Conservation (phyloP, 2,797 vertebrate species). For the Acipenser ruthenus region DNA sequence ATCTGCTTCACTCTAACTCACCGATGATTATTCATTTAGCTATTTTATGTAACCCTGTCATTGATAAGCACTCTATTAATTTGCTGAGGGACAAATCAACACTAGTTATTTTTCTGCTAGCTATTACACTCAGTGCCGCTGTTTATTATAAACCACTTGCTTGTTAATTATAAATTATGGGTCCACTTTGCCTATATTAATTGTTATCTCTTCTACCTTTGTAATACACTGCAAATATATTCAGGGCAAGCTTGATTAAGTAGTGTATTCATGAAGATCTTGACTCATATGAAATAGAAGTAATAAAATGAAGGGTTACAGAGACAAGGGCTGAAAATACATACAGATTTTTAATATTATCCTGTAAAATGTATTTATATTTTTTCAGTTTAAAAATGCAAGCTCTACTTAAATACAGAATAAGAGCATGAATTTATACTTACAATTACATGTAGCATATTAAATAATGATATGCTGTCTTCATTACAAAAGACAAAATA, state of each 20-base stretch:
- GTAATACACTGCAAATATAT: conserved; percentile 75
- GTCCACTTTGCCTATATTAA: conserved; percentile 90
- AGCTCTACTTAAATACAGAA: no score
- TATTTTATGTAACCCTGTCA: conserved; percentile 83
- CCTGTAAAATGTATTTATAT: no score
- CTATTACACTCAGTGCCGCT: conserved; percentile 70
- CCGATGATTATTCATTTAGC: conserved; percentile 98
- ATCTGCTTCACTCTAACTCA: conserved; percentile 88
- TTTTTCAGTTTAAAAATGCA: no score
- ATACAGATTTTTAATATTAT: no score
- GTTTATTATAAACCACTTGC: conserved; percentile 81
- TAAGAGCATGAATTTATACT: no score
- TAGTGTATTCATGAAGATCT: conserved; percentile 36
- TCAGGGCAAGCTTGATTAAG: conserved; percentile 74
- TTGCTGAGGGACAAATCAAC: conserved; percentile 82
- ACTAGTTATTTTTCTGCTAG: conserved; percentile 73
- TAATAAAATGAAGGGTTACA: conserved; percentile 33
- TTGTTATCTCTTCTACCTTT: conserved; percentile 84
- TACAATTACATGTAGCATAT: no score
- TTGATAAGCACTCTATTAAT: conserved; percentile 86
- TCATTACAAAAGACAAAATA: no score
- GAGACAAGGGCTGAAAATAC: neutral
- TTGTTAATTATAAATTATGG: conserved; percentile 98
- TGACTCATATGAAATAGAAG: conserved; percentile 36
- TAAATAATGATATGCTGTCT: no score